Evolutionary conservation across 64 coral and sea anemone genomes (phyloP), one percentile per base, ranked within the genome.

Genomic region (Dendronephthya gigantea): DNA sequence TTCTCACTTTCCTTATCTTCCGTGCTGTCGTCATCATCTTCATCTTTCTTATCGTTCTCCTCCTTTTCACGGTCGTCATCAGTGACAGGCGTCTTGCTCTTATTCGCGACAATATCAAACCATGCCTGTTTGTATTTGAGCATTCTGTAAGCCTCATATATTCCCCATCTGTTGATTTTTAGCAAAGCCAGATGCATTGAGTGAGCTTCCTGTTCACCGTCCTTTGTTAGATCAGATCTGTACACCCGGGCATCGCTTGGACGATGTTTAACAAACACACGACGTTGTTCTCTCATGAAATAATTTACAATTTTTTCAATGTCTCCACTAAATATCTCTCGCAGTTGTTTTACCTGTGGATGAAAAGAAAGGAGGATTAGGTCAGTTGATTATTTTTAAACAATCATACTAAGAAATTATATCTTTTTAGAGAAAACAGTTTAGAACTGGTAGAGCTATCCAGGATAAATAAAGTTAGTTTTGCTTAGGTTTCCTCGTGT

Each of bases 61-160:
- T 79, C 72, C 35, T 86, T 90, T 37, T 90, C 82, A n/a, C 90
- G 38, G 40, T 88, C 82, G 29, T 84, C 82, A 16, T 79, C 72
- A 2, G 34, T 19, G 4, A 9, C 72, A 17, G 30, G 30, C 19
- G 12, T 62, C 12, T 79, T 35, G 36, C 0, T 12, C 13, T 87
- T 93, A 38, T 69, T 91, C 43, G 91, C 95, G 16, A 93, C 50
- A 25, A 93, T 40, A 48, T 83, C 49, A 31, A 88, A 98, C 95
- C 95, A 98, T 3, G 88, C 92, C 37, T 84, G 68, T 43, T 98
- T 98, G 14, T 93, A 34, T 23, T 50, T n/a, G 36, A 91, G 23
- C 95, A 98, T 98, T 52, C 86, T 84, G 40, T 84, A 84, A 4
- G 89, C 90, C 56, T 98, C 92, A 48, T 98, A 98, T 1, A 98